A percentile compares a stretch with the other conserved stretches of the same genome.
These are phyloP conservation scores for Drosophila austrosaltans DNA, from an alignment of 2,888 invertebrate species.

Conservation along the genomic window DNA sequence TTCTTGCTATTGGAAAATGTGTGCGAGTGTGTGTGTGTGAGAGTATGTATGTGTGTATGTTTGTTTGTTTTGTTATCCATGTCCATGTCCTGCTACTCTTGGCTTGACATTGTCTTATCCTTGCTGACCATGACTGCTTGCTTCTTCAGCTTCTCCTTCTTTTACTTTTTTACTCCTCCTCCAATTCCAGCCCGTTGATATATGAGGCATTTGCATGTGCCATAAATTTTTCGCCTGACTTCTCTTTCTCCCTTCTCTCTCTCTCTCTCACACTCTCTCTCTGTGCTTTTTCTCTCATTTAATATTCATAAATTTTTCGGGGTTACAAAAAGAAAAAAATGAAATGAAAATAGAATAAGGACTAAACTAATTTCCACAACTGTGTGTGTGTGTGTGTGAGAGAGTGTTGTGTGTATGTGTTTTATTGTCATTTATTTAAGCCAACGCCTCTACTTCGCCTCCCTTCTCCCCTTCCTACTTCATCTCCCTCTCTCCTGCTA, in stretches of 20 bases:
- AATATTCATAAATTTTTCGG: conserved; percentile 75
- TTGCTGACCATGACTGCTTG: conserved; percentile 47
- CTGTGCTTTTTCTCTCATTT: conserved; percentile 51
- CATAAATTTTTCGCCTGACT: conserved; percentile 64
- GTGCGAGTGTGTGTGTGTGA: conserved; percentile 35
- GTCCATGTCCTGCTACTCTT: conserved; percentile 29
- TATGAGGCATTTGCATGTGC: conserved; percentile 75
- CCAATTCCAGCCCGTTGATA: conserved; percentile 64
- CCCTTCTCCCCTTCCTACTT: conserved; percentile 3
- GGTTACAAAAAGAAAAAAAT: conserved; percentile 33
- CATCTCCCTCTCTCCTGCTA: conserved; percentile 13
- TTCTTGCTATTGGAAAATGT: conserved; percentile 73
- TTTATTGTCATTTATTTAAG: conserved; percentile 12
- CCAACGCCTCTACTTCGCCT: conserved; percentile 28
- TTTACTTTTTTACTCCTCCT: conserved; percentile 2
- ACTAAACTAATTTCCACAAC: conserved; percentile 63
- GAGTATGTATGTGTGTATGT: neutral
- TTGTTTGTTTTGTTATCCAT: conserved; percentile 23
- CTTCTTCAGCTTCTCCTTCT: neutral
- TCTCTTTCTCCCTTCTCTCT: neutral
- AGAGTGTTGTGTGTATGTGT: conserved; percentile 4
- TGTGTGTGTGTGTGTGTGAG: conserved; percentile 32
- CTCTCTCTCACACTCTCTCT: conserved; percentile 17
- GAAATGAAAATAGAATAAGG: conserved; percentile 46
- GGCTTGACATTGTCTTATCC: conserved; percentile 64